Conservation (phyloP, 2,113 vertebrate genomes). For the Lonchura striata region DNA sequence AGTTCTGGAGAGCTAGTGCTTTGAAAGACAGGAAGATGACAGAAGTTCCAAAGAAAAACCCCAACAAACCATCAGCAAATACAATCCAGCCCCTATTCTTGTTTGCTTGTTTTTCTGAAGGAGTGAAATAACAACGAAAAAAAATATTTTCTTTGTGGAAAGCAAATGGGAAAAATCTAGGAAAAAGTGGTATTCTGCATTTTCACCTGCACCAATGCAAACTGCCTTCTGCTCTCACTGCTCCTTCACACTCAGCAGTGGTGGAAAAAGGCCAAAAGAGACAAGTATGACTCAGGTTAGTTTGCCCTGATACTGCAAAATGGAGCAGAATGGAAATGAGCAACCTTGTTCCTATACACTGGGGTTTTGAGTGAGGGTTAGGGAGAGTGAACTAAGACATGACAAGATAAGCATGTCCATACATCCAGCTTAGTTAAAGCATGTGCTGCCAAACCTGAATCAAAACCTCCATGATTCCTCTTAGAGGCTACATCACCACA, state of each 20-base stretch:
- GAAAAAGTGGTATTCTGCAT: background rate
- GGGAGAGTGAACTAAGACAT: background rate
- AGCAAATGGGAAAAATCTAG: background rate
- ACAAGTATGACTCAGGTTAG: background rate
- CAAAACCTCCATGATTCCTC: background rate
- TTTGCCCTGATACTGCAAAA: background rate
- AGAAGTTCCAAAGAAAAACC: background rate
- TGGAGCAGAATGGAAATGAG: background rate
- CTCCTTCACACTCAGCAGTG: background rate
- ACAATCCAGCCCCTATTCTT: background rate
- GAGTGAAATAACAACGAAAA: background rate
- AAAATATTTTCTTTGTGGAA: background rate
- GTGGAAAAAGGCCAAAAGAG: background rate
- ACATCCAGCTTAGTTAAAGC: background rate
- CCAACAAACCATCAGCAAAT: background rate
- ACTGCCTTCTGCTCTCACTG: background rate
- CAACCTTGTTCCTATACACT: background rate
- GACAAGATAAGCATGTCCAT: background rate
- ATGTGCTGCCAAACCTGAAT: background rate
- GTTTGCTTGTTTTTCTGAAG: background rate
- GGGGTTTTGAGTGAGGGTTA: background rate
- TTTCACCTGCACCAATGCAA: background rate
- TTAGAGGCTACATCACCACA: background rate
- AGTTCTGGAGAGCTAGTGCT: background rate
- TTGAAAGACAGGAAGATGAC: background rate